Conservation (phyloP, 1,140 invertebrate species). For the Rhopalosiphum maidis region DNA sequence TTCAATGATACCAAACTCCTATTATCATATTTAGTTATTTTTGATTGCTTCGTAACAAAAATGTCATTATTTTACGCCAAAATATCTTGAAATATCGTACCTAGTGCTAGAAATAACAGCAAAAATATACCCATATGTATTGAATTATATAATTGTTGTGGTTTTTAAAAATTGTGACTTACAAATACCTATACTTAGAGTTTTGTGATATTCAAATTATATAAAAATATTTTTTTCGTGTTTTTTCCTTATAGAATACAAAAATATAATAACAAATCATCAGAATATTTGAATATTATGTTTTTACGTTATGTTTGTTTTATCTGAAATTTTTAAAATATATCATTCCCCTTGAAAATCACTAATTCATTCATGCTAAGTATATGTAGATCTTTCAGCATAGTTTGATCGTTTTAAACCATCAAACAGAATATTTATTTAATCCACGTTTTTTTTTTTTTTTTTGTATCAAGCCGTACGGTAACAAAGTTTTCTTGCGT, state of each 20-base stretch:
- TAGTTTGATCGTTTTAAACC: too few species aligned
- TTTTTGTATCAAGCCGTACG: background rate
- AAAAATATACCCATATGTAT: background rate
- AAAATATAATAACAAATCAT: too few species aligned
- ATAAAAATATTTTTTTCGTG: background rate
- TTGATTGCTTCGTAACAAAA: background rate
- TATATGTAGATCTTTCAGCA: too few species aligned
- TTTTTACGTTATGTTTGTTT: too few species aligned
- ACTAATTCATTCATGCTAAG: too few species aligned
- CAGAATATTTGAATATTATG: too few species aligned
- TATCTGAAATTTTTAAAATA: too few species aligned
- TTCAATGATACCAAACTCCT: background rate
- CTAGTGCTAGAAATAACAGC: background rate
- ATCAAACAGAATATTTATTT: too few species aligned
- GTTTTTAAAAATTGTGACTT: background rate
- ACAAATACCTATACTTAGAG: background rate
- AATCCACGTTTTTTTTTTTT: background rate
- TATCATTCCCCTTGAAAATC: too few species aligned
- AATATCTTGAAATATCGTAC: background rate
- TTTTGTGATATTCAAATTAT: background rate
- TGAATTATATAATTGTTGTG: background rate
- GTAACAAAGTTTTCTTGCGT: background rate
- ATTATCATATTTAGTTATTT: background rate
- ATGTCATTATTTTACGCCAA: background rate
- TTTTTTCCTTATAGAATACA: background rate